Base-by-base conservation (phyloP, 2,888 invertebrate genomes). In the Venusia cambrica region DNA sequence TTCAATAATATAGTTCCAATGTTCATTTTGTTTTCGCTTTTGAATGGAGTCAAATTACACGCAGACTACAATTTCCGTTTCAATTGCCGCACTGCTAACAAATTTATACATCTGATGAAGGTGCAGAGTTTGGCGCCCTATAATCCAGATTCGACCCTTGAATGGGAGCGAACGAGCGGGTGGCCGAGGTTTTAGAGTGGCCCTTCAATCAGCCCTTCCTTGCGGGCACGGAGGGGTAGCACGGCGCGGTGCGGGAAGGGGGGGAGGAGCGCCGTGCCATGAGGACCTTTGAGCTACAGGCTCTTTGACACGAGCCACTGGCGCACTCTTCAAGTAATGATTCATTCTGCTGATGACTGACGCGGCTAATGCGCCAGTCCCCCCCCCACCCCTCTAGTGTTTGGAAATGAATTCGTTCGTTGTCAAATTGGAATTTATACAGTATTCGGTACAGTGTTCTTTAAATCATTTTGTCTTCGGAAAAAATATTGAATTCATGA, bases 301-400 rank as follows among this genome's bases (percentile, higher is more conserved):
- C 84, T 80, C 84, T 85, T 87, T 84, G 84, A 84, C 84, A 83
- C 85, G 80, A 83, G 80, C 81, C 79, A 83, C 84, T 81, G 79
- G 70, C 80, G 81, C 72, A 77, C 85, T 84, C 85, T 85, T 85
- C 84, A 87, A 85, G 83, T 87, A 87, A 87, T 85, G 85, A 85
- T 85, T 84, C 84, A 85, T 84, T 85, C 84, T 83, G 71, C 79
- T 83, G 85, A 83, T 83, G 83, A 84, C 74, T 83, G 80, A 80
- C 81, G 75, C 79, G 64, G 83, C 84, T 85, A 85, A 84, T 85
- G 74, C 81, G 70, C 50, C 76, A 63, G 69, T 67, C 73, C 70
- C 61, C 63, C 66, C 62, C 56, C 65, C 66, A 61, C 56, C 65
- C 64, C 54, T 61, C 51, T 60, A 53, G 67, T 73, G 72, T 81